phyloP scores from a whole-genome alignment of 2,113 vertebrate genomes.

The Parus major region DNA sequence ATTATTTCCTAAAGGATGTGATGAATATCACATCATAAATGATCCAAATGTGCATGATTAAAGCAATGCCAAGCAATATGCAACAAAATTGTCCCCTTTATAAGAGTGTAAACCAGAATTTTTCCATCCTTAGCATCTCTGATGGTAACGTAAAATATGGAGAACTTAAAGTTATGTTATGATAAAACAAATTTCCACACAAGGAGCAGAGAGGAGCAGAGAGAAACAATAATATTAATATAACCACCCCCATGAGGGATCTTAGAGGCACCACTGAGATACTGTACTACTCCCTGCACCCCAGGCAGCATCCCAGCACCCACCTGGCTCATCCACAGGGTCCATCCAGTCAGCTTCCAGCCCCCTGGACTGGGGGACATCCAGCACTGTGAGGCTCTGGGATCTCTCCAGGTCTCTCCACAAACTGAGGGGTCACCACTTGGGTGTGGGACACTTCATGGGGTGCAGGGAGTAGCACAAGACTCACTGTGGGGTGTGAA shows the following conservation, averaged over 20 bases:
- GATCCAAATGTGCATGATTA: not conserved
- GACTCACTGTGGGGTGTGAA: not conserved
- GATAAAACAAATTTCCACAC: not conserved
- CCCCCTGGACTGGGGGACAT: accelerated
- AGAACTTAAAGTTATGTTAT: not conserved
- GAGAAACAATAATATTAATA: accelerated
- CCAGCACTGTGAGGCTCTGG: accelerated
- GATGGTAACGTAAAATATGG: not conserved
- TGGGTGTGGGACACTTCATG: accelerated
- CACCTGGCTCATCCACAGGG: accelerated
- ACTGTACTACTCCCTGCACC: not conserved
- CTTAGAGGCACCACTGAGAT: not conserved
- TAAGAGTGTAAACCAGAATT: not conserved
- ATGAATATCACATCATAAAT: not conserved
- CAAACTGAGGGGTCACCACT: accelerated
- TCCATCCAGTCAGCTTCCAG: not conserved
- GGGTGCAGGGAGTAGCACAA: too few relatives aligned
- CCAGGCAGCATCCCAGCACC: accelerated
- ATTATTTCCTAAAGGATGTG: not conserved
- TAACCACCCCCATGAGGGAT: too few relatives aligned
- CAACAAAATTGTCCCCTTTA: not conserved
- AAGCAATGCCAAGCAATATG: not conserved
- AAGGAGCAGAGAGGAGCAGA: not conserved
- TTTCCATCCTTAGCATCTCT: not conserved
- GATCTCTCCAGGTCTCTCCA: not conserved